A percentile compares a stretch with the other conserved stretches of the same genome.
Evolutionary conservation across 2,113 vertebrate genomes (phyloP).

Genomic region (Polyodon spathula): DNA sequence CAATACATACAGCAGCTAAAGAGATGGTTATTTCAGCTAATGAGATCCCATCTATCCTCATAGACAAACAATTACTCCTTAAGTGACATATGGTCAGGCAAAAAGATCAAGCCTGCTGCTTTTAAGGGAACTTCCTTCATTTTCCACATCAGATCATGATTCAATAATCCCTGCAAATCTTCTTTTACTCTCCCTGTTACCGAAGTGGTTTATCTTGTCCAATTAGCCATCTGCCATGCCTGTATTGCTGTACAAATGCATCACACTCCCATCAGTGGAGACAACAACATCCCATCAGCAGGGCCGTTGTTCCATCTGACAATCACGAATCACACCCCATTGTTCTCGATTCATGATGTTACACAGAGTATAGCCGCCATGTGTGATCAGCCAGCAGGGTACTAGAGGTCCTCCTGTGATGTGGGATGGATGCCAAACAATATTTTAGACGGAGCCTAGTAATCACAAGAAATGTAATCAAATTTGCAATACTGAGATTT

Average conservation of each 20-base stretch:
- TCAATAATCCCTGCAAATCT: constrained; percentile 53
- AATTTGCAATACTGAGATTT: not conserved
- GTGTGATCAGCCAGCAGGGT: constrained; percentile 39
- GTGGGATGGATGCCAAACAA: constrained; percentile 23
- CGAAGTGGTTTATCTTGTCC: constrained; percentile 61
- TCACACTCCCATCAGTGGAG: constrained; percentile 23
- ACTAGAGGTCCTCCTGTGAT: constrained; percentile 28
- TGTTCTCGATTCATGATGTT: constrained; percentile 40
- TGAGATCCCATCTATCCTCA: constrained; percentile 29
- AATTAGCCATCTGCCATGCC: constrained; percentile 81
- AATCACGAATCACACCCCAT: constrained; percentile 48
- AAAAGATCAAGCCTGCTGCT: constrained; percentile 14
- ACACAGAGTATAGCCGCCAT: constrained; percentile 36
- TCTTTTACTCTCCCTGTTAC: constrained; percentile 44
- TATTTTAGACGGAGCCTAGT: not conserved
- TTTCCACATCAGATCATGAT: constrained; percentile 38
- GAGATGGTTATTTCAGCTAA: constrained; percentile 27
- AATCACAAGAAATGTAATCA: not conserved
- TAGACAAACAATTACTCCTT: constrained; percentile 18
- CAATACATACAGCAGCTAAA: too few relatives aligned
- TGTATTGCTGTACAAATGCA: constrained; percentile 30
- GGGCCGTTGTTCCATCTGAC: constrained; percentile 48
- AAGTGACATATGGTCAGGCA: constrained; percentile 20
- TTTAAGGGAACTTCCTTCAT: constrained; percentile 23
- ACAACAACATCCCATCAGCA: constrained; percentile 29